phyloP scores from a whole-genome alignment of 2,797 vertebrate genomes.

The Megalops cyprinoides region DNA sequence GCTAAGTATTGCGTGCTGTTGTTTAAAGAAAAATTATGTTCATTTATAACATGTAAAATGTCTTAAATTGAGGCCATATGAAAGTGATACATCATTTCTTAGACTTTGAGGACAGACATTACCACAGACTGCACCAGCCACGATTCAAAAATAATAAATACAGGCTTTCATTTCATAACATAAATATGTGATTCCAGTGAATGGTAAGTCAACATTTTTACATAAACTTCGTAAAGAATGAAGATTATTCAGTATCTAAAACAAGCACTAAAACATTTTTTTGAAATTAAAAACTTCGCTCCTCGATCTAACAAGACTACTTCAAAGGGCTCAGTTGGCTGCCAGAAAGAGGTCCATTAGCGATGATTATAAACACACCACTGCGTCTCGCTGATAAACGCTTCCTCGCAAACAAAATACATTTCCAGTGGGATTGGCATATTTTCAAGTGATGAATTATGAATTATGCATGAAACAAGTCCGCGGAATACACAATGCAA shows the following conservation, averaged over 20 bases:
- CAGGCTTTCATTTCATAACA: background rate
- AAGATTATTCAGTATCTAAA: background rate
- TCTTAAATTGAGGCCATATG: no score
- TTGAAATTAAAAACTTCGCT: no score
- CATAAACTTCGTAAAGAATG: background rate
- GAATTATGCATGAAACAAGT: background rate
- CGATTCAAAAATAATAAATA: no score
- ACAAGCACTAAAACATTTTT: background rate
- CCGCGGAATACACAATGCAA: background rate
- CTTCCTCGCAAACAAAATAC: background rate
- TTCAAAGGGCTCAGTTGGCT: background rate
- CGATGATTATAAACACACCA: background rate
- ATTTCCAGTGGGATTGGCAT: background rate
- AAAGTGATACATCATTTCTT: no score
- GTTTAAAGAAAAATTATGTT: no score
- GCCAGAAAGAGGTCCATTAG: background rate
- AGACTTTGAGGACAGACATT: no score
- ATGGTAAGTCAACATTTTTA: background rate
- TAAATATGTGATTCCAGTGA: background rate
- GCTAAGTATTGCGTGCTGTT: no score
- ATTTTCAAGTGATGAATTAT: background rate
- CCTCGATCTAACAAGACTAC: background rate
- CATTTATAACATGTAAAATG: no score
- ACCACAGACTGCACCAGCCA: no score
- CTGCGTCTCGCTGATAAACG: background rate